A percentile compares a stretch with the other conserved stretches of the same genome.
Conservation (phyloP, 2,113 vertebrate genomes). For the Callaeas wilsoni region DNA sequence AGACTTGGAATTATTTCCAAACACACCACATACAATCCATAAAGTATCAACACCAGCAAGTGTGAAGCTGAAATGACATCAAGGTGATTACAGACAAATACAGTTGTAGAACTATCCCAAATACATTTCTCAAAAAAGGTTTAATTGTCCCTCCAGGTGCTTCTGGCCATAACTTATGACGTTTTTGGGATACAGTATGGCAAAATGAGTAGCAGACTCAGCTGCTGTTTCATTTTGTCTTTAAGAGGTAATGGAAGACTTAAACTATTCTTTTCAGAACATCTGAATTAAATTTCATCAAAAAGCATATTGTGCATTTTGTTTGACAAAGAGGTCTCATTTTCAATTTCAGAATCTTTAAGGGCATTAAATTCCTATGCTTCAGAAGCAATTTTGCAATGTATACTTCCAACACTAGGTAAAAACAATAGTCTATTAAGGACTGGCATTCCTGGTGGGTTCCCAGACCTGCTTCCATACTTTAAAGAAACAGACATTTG, state of each 20-base stretch:
- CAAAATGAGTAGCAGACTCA: background rate
- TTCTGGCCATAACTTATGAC: background rate
- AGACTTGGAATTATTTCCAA: background rate
- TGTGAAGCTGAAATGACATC: background rate
- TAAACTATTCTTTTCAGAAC: background rate
- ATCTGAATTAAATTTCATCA: background rate
- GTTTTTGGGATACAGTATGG: background rate
- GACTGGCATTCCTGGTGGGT: background rate
- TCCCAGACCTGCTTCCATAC: background rate
- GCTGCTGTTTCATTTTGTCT: background rate
- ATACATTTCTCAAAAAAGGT: background rate
- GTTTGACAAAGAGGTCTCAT: background rate
- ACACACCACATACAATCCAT: background rate
- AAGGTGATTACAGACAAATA: background rate
- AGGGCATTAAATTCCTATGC: background rate
- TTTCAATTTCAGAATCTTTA: background rate
- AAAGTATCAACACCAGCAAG: background rate
- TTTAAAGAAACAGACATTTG: background rate
- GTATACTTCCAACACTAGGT: background rate
- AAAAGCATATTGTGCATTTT: background rate
- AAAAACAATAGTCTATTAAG: background rate
- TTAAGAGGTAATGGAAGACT: background rate
- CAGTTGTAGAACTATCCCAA: background rate
- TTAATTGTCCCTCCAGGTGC: background rate
- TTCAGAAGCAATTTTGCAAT: background rate